These are phyloP conservation scores for Sitobion miscanthi DNA, from an alignment of 1,140 invertebrate species.

Conservation along the genomic window DNA sequence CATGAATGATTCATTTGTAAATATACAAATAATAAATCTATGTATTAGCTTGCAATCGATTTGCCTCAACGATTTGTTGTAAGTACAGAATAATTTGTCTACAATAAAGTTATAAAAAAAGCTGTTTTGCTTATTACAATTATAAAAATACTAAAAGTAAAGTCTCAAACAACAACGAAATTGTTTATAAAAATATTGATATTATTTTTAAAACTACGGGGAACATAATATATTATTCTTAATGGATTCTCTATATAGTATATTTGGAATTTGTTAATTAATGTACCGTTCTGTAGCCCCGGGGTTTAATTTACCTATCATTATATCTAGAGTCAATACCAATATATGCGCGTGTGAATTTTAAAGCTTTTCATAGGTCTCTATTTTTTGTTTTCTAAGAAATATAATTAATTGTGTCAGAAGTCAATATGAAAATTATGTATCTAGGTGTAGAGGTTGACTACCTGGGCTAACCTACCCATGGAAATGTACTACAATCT, in stretches of 20 bases:
- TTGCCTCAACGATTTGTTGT: neutral
- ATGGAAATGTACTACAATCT: neutral
- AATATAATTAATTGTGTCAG: neutral
- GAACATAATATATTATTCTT: neutral
- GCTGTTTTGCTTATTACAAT: neutral
- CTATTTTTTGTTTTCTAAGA: neutral
- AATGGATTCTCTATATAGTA: neutral
- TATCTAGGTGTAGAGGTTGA: neutral
- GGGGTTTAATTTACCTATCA: neutral
- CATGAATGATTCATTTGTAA: too few species aligned
- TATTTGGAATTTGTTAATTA: conserved; percentile 34
- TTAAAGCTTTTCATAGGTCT: conserved; percentile 1
- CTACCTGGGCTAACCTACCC: neutral
- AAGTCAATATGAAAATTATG: neutral
- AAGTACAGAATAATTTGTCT: neutral
- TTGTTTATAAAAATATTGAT: neutral
- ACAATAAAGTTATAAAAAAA: neutral
- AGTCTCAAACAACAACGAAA: neutral
- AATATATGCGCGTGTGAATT: neutral
- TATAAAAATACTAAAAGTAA: neutral
- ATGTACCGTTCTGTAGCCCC: conserved; percentile 19
- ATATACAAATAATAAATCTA: too few species aligned
- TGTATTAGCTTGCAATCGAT: neutral
- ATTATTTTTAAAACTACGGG: neutral
- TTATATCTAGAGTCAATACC: neutral